Percentiles rank a stretch among this genome's conserved stretches.
Evolutionary conservation across 2,797 vertebrate genomes (phyloP).

Genomic region (Petrocephalus sullivani): DNA sequence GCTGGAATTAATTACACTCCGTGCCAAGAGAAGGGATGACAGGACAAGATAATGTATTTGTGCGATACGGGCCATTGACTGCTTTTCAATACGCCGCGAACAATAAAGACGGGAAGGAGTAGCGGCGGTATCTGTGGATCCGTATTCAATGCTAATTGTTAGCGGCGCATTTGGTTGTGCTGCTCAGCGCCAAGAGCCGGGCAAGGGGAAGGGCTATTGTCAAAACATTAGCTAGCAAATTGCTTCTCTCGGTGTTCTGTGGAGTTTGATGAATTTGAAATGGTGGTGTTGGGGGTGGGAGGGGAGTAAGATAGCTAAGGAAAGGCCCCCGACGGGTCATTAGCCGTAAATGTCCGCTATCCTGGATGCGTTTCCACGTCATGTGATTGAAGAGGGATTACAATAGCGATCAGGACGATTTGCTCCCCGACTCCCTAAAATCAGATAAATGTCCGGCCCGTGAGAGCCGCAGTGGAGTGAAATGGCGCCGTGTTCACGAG

Average conservation of each 20-base stretch:
- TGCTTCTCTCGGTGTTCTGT: slow-evolving; percentile 59
- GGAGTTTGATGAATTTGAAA: slow-evolving; percentile 62
- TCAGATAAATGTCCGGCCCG: not conserved
- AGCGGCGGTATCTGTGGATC: slow-evolving; percentile 59
- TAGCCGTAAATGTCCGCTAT: slow-evolving; percentile 12
- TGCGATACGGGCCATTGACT: slow-evolving; percentile 71
- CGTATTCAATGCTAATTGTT: slow-evolving; percentile 64
- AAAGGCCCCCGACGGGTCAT: not conserved
- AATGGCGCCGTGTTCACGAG: not conserved
- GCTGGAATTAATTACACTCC: slow-evolving; percentile 61
- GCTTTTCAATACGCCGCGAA: slow-evolving; percentile 68
- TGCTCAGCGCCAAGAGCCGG: slow-evolving; percentile 62
- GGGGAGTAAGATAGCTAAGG: slow-evolving; percentile 7
- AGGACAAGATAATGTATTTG: slow-evolving; percentile 51
- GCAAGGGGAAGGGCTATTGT: slow-evolving; percentile 60
- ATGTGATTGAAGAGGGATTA: not conserved
- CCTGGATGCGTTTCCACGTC: not conserved
- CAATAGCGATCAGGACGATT: not conserved
- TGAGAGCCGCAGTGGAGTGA: not conserved
- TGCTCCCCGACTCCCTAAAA: not conserved
- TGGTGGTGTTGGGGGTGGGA: not conserved
- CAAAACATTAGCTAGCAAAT: slow-evolving; percentile 61
- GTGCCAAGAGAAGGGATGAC: slow-evolving; percentile 51
- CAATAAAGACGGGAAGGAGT: slow-evolving; percentile 51
- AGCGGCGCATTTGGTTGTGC: slow-evolving; percentile 67